Evolutionary conservation across 30 jellyfish, hydroid and myxozoan genomes (phyloP), one percentile per base, ranked within the genome.

Genomic region (Catostylus mosaicus): DNA sequence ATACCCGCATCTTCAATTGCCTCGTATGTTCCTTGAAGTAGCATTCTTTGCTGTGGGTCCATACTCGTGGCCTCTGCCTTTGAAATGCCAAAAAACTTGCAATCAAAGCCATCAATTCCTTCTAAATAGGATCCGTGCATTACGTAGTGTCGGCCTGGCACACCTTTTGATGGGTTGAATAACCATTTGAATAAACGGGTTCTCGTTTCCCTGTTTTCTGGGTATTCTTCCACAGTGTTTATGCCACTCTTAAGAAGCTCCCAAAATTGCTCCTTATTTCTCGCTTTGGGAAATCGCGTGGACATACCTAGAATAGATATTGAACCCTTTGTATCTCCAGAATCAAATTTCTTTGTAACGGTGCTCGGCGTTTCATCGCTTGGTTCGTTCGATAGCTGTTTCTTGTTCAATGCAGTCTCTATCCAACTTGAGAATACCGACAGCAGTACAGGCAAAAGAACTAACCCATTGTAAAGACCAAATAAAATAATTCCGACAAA

Each of bases 1-100:
- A 80, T 45, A 1, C 90, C 90, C 2, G 90, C 82, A 67, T 80
- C 90, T 46, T 82, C 92, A 9, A 82, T 82, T 46, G 92, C 92
- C 67, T 82, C 92, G 45, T 77, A 77, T 18, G 88, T 62, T 30
- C 85, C 86, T 68, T 82, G 92, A n/a, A 82, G 92, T 8, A 82
- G 78, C 81, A 82, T 16, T 43, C 90, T 45, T 64, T 80, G 90
- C 45, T 80, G 90, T 27, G 90, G 90, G 30, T 80, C 90, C 83
- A 80, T 80, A 12, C 45, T 67, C 72, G 36, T 80, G 48, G 82
- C 90, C 32, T 80, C 90, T 0, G 82, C 46, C 34, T 61, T 67
- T 19, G 92, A 67, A 27, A 82, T 82, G 8, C 92, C 92, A 60
- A 82, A 82, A 33, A 82, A 82, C 52, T 27, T 82, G 77, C 68